A percentile compares a stretch with the other conserved stretches of the same genome.
Evolutionary conservation across 1,140 invertebrate genomes (phyloP).

Genomic region (Diabrotica virgifera): DNA sequence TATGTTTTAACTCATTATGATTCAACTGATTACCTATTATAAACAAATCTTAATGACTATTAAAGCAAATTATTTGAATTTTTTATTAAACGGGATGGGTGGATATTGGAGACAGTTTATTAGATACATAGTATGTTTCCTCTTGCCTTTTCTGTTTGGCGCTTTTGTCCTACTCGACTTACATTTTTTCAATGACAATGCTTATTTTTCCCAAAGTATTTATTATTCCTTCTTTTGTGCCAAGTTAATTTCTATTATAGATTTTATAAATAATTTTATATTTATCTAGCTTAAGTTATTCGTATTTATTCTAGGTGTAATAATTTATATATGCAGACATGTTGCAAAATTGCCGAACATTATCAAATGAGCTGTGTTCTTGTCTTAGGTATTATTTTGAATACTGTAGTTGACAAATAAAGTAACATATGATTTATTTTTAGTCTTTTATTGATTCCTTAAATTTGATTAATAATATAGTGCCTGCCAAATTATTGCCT

Average conservation of each 20-base stretch:
- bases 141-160: too few relatives aligned
- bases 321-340: neutral
- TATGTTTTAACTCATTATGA: too few relatives aligned
- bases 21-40: too few relatives aligned
- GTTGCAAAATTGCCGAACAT: neutral
- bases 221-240: neutral
- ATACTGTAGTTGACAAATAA: neutral
- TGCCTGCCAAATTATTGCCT: too few relatives aligned
- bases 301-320: neutral
- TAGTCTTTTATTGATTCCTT: too few relatives aligned
- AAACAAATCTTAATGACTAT: too few relatives aligned
- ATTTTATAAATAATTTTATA: neutral
- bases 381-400: neutral
- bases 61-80: too few relatives aligned
- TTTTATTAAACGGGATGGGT: too few relatives aligned
- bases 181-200: neutral
- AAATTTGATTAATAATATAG: too few relatives aligned
- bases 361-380: neutral
- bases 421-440: neutral
- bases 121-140: too few relatives aligned
- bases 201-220: neutral
- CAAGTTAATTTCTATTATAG: neutral
- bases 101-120: too few relatives aligned
- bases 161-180: too few relatives aligned
- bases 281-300: neutral